These are phyloP conservation scores for Rhipidura dahli DNA, from an alignment of 2,113 vertebrate genomes.

Conservation along the genomic window DNA sequence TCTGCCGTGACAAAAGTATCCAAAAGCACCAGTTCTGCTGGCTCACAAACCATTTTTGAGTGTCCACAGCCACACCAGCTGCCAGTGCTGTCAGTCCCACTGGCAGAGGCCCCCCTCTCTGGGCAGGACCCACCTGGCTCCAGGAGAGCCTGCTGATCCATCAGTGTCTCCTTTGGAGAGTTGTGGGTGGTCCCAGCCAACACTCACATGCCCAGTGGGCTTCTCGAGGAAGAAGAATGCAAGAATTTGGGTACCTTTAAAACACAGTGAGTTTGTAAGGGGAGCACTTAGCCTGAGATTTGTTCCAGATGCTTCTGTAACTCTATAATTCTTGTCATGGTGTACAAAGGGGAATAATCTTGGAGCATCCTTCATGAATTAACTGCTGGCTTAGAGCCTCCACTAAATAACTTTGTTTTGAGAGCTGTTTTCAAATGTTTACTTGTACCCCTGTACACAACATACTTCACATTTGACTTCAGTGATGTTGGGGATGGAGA, in stretches of 20 bases:
- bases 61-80: neutral
- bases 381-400: neutral
- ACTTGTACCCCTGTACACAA: neutral
- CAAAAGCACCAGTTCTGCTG: neutral
- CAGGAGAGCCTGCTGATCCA: neutral
- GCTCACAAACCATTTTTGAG: fast-evolving
- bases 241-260: neutral
- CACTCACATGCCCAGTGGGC: fast-evolving
- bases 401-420: neutral
- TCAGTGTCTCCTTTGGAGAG: neutral
- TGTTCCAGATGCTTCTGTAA: conserved; percentile 25
- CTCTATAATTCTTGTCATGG: neutral
- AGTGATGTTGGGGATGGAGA: neutral
- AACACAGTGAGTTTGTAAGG: neutral
- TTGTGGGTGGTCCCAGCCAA: neutral
- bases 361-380: neutral
- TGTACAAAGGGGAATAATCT: neutral
- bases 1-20: neutral
- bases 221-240: neutral
- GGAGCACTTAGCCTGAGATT: neutral
- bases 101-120: neutral
- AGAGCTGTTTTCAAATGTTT: conserved; percentile 35
- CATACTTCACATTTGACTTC: conserved; percentile 21
- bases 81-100: neutral
- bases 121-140: neutral